phyloP scores from a whole-genome alignment of 2,888 invertebrate genomes.

The Phyllotreta striolata region DNA sequence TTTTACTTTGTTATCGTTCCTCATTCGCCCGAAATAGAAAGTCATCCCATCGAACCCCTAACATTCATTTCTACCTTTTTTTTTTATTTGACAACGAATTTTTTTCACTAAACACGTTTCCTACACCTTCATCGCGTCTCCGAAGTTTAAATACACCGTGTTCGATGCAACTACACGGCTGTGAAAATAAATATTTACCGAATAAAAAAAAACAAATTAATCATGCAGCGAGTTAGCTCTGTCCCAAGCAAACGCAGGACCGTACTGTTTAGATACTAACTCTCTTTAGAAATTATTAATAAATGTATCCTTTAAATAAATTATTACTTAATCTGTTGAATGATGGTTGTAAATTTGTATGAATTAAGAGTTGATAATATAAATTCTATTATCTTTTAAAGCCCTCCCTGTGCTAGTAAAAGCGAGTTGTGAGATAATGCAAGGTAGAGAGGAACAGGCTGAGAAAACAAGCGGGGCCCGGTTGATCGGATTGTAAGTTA shows the following conservation, averaged over 20 bases:
- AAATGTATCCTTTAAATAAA: neutral
- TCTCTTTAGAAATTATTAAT: slow-evolving; percentile 19
- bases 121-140: slow-evolving; percentile 3
- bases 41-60: slow-evolving; percentile 19
- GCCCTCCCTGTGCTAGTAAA: slow-evolving; percentile 10
- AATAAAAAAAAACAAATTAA: slow-evolving; percentile 51
- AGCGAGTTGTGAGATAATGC: slow-evolving; percentile 6
- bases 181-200: slow-evolving; percentile 54
- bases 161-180: slow-evolving; percentile 36
- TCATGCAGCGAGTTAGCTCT: slow-evolving; percentile 40
- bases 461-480: neutral
- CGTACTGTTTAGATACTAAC: slow-evolving; percentile 31
- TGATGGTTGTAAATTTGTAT: neutral
- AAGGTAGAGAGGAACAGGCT: slow-evolving; percentile 26
- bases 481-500: slow-evolving; percentile 30
- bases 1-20: neutral
- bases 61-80: neutral
- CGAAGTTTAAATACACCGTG: slow-evolving; percentile 20
- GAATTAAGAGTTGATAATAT: neutral
- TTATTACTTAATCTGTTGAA: slow-evolving; percentile 2
- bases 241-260: slow-evolving; percentile 17
- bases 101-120: neutral
- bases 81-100: neutral
- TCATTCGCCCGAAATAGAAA: slow-evolving; percentile 23
- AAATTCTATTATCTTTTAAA: slow-evolving; percentile 3